These are phyloP conservation scores for Atopsyche davidsoni DNA, from an alignment of 1,140 invertebrate species.

Conservation along the genomic window DNA sequence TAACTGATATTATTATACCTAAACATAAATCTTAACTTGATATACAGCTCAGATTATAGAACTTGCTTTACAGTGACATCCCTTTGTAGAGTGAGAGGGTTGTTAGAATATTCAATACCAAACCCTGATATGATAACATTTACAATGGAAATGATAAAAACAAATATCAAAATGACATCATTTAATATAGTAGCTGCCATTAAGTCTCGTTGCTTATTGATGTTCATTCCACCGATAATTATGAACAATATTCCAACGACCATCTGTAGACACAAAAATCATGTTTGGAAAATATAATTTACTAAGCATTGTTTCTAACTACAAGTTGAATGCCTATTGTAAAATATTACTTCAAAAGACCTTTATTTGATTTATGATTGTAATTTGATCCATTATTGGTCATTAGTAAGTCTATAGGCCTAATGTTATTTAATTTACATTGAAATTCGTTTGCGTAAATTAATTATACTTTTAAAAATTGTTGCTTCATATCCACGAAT, in stretches of 20 bases:
- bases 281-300: conserved; percentile 5
- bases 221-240: conserved; percentile 70
- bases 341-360: too few species aligned
- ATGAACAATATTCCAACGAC: conserved; percentile 73
- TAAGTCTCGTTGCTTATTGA: conserved; percentile 66
- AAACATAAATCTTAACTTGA: too few species aligned
- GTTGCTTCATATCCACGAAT: too few species aligned
- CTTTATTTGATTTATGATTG: too few species aligned
- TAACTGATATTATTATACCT: too few species aligned
- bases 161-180: conserved; percentile 69
- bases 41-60: too few species aligned
- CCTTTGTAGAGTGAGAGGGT: conserved; percentile 48
- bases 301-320: background rate
- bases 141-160: conserved; percentile 71
- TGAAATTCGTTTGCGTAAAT: too few species aligned
- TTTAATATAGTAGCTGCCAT: conserved; percentile 66
- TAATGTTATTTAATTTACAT: too few species aligned
- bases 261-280: conserved; percentile 51
- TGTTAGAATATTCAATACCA: conserved; percentile 68
- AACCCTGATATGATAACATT: conserved; percentile 78
- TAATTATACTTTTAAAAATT: too few species aligned
- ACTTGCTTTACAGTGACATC: conserved; percentile 5
- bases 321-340: too few species aligned
- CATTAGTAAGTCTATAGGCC: too few species aligned
- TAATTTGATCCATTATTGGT: too few species aligned